Percentiles rank a stretch among this genome's conserved stretches.
These are phyloP conservation scores for Globia sparganii DNA, from an alignment of 2,888 invertebrate species.

Conservation along the genomic window DNA sequence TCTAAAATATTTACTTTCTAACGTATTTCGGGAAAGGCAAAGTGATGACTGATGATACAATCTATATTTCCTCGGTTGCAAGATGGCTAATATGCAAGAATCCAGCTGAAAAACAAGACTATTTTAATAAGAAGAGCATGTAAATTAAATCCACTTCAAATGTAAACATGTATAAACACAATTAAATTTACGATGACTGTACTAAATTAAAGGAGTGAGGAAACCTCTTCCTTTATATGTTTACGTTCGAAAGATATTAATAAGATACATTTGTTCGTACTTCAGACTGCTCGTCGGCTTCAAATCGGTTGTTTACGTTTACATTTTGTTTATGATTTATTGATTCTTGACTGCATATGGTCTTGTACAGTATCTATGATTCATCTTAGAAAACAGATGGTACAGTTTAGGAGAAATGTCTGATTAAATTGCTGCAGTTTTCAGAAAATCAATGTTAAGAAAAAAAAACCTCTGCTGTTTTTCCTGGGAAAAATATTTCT, in stretches of 20 bases:
- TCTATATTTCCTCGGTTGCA: neutral
- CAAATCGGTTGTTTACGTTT: conserved; percentile 60
- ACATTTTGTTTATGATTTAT: conserved; percentile 70
- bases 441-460: neutral
- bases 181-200: conserved; percentile 47
- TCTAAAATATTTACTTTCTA: neutral
- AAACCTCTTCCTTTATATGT: conserved; percentile 54
- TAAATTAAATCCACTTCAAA: conserved; percentile 30
- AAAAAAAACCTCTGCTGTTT: neutral
- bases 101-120: conserved; percentile 13
- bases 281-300: conserved; percentile 67
- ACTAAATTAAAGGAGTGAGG: conserved; percentile 53
- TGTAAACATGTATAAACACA: conserved; percentile 38
- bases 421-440: neutral
- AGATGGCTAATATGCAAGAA: neutral
- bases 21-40: neutral
- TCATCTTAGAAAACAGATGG: neutral
- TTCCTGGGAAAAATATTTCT: conserved; percentile 3
- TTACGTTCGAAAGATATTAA: conserved; percentile 63
- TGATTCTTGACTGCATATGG: conserved; percentile 43
- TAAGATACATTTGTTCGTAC: conserved; percentile 72
- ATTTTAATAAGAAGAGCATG: conserved; percentile 20
- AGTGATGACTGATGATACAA: neutral
- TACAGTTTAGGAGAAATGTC: neutral
- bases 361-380: conserved; percentile 7